Conservation (phyloP, 1,140 invertebrate genomes). For the Sarcophaga peregrina region DNA sequence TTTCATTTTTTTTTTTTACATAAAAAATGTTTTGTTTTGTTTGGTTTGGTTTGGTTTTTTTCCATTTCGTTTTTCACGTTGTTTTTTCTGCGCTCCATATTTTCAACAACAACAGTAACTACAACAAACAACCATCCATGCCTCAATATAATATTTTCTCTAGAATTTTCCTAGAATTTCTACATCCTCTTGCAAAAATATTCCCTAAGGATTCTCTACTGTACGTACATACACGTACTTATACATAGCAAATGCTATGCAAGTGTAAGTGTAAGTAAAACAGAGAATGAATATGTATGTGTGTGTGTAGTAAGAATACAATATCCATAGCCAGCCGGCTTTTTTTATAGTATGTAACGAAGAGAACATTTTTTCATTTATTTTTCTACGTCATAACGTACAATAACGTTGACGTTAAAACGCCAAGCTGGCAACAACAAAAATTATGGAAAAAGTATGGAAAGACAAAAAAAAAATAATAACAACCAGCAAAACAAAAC, state of each 20-base stretch:
- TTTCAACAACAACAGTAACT: no score
- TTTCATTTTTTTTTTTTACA: no score
- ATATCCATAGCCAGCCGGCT: slow-evolving; percentile 5
- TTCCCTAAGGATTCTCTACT: background rate
- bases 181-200: background rate
- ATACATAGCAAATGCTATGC: background rate
- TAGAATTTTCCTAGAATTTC: slow-evolving; percentile 16
- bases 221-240: background rate
- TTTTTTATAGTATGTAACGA: background rate
- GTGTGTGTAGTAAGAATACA: background rate
- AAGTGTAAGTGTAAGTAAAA: no score
- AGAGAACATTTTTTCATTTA: background rate
- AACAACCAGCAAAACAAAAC: background rate
- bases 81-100: background rate
- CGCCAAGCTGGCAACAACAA: no score
- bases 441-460: no score
- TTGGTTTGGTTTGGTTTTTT: no score
- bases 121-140: no score
- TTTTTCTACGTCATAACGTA: background rate
- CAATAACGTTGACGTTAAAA: no score
- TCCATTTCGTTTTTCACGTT: background rate
- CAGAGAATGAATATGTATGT: background rate
- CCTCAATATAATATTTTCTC: slow-evolving; percentile 5
- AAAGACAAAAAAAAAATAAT: background rate
- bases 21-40: no score